These are phyloP conservation scores for Ophion slaviceki DNA, from an alignment of 2,888 invertebrate genomes.

Conservation along the genomic window DNA sequence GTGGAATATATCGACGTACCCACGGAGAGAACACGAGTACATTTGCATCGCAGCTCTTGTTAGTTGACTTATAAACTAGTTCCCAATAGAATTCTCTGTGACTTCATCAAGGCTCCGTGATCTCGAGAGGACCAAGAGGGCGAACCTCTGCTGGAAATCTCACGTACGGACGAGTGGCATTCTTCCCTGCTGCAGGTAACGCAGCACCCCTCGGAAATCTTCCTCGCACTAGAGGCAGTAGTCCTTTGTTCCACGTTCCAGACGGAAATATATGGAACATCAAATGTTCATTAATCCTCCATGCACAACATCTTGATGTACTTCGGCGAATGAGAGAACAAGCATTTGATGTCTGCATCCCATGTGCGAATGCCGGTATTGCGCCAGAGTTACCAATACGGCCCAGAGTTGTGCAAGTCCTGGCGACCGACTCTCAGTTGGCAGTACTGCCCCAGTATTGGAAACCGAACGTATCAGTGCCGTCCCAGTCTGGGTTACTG, in stretches of 20 bases:
- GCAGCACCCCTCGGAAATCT: constrained; percentile 19
- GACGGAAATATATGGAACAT: constrained; percentile 14
- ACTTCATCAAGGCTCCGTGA: constrained; percentile 20
- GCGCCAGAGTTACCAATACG: too few relatives aligned
- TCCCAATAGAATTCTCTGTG: constrained; percentile 47
- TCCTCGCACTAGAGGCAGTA: constrained; percentile 20
- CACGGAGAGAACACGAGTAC: background rate
- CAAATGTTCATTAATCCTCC: constrained; percentile 54
- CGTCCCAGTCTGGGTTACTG: too few relatives aligned
- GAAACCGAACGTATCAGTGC: too few relatives aligned
- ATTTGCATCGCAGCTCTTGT: constrained; percentile 7
- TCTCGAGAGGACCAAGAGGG: constrained; percentile 31
- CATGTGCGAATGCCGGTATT: too few relatives aligned
- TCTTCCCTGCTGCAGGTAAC: constrained; percentile 24
- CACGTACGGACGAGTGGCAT: constrained; percentile 5
- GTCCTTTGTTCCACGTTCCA: background rate
- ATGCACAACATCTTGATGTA: constrained; percentile 1
- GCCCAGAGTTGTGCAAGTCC: too few relatives aligned
- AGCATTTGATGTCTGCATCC: too few relatives aligned
- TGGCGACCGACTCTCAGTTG: too few relatives aligned
- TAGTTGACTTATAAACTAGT: constrained; percentile 4
- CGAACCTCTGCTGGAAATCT: constrained; percentile 37
- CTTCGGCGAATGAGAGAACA: background rate
- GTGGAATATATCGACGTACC: background rate
- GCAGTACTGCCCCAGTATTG: too few relatives aligned